Evolutionary conservation across 2,888 invertebrate species (phyloP).

Genomic region (Boloria euphrosyne): DNA sequence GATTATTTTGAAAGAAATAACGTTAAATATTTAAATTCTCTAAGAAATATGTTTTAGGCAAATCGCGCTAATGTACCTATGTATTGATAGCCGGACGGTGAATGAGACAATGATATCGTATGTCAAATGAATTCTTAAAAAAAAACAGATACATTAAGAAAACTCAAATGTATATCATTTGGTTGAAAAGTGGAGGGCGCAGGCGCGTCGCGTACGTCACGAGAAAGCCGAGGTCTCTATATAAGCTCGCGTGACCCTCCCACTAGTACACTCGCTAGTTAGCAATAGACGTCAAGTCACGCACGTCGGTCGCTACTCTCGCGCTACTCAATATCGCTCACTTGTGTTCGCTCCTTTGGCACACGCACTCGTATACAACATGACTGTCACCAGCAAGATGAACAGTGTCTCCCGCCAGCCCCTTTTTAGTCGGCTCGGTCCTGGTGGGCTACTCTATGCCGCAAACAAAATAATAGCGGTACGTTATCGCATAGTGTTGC

Average conservation of each 20-base stretch:
- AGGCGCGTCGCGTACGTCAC: slow-evolving; percentile 64
- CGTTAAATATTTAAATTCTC: too few relatives aligned
- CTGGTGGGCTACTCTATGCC: slow-evolving; percentile 76
- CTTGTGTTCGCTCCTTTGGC: slow-evolving; percentile 59
- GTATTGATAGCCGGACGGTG: slow-evolving; percentile 48
- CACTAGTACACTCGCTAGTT: slow-evolving; percentile 70
- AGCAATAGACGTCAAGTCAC: slow-evolving; percentile 61
- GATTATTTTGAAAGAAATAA: too few relatives aligned
- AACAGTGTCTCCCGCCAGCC: slow-evolving; percentile 80
- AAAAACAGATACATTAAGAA: slow-evolving; percentile 62
- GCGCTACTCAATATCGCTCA: slow-evolving; percentile 57
- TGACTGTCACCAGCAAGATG: slow-evolving; percentile 81
- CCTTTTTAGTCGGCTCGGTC: slow-evolving; percentile 74
- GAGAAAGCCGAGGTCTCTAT: slow-evolving; percentile 76
- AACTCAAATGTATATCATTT: slow-evolving; percentile 50
- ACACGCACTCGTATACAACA: slow-evolving; percentile 60
- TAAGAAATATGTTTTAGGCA: background rate
- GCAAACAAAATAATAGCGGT: slow-evolving; percentile 80
- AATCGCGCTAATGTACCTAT: slow-evolving; percentile 43
- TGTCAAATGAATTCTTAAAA: slow-evolving; percentile 47
- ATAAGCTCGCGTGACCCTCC: slow-evolving; percentile 69
- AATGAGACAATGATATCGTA: slow-evolving; percentile 58
- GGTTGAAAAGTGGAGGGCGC: slow-evolving; percentile 54
- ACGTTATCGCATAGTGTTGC: slow-evolving; percentile 64
- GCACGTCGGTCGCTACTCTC: slow-evolving; percentile 62